These are phyloP conservation scores for Lasioglossum villosulum DNA, from an alignment of 2,888 invertebrate species.

Conservation along the genomic window DNA sequence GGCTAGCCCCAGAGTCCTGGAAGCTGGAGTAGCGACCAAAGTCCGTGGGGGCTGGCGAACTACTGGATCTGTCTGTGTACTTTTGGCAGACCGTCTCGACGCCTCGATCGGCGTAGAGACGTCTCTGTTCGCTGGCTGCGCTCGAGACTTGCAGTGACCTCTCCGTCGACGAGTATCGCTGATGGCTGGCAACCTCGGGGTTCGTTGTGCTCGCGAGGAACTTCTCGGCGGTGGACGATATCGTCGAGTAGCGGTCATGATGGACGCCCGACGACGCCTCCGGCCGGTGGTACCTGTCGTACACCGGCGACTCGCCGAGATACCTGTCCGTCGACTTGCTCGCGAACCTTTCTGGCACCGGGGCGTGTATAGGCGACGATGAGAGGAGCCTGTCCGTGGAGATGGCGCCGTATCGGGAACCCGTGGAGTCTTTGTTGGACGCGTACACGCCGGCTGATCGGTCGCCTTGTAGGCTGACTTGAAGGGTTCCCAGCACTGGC, in stretches of 20 bases:
- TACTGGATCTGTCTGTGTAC: constrained; percentile 76
- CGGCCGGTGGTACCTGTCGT: constrained; percentile 76
- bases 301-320: constrained; percentile 71
- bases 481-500: constrained; percentile 79
- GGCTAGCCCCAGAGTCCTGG: constrained; percentile 72
- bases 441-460: constrained; percentile 45
- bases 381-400: constrained; percentile 79
- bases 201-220: constrained; percentile 79
- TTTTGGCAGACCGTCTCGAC: constrained; percentile 78
- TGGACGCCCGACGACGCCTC: constrained; percentile 69
- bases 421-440: constrained; percentile 70
- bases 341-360: constrained; percentile 81
- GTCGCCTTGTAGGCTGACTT: constrained; percentile 67
- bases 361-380: constrained; percentile 81
- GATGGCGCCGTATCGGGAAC: constrained; percentile 71
- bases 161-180: constrained; percentile 80
- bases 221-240: constrained; percentile 73
- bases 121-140: constrained; percentile 50
- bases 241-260: constrained; percentile 75
- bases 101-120: constrained; percentile 71
- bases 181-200: constrained; percentile 75
- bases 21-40: constrained; percentile 74
- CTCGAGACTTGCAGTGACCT: constrained; percentile 62
- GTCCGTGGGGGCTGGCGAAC: constrained; percentile 76
- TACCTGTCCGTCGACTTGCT: constrained; percentile 73